Evolutionary conservation across 2,113 vertebrate genomes (phyloP).

Genomic region (Vidua chalybeata): DNA sequence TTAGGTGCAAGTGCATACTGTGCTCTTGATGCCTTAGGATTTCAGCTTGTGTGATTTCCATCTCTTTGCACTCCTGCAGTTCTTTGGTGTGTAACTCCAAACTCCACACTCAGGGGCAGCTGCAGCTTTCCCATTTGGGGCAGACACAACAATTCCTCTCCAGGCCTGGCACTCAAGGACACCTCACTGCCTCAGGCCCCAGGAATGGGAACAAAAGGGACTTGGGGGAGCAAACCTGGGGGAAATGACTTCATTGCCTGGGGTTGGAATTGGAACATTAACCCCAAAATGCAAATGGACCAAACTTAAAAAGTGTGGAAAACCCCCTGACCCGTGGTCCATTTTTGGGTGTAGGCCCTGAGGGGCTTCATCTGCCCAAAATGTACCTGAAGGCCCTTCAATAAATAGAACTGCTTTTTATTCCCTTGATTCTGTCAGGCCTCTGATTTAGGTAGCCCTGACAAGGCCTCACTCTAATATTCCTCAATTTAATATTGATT

Average conservation of each 20-base stretch:
- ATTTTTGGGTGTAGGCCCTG: not conserved
- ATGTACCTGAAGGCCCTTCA: not conserved
- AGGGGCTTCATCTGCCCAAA: not conserved
- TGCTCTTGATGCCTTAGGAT: not conserved
- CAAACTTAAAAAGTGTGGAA: not conserved
- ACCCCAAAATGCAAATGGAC: not conserved
- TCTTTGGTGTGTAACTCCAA: not conserved
- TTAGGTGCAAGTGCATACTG: not conserved
- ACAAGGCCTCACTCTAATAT: not conserved
- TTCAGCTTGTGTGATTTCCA: accelerated
- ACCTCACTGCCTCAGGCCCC: not conserved
- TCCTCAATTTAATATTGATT: not conserved
- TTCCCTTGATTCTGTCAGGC: too few species aligned
- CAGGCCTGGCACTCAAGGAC: not conserved
- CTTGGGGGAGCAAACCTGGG: not conserved
- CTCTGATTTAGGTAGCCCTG: accelerated
- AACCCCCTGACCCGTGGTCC: accelerated
- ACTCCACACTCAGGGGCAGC: not conserved
- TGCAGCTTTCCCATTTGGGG: not conserved
- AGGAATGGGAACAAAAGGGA: not conserved
- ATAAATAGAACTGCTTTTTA: not conserved
- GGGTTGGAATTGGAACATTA: accelerated
- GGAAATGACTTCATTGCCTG: not conserved
- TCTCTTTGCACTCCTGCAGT: accelerated
- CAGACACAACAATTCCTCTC: not conserved